A percentile compares a stretch with the other conserved stretches of the same genome.
Conservation (phyloP, 2,888 invertebrate species). For the Sisyra terminalis region DNA sequence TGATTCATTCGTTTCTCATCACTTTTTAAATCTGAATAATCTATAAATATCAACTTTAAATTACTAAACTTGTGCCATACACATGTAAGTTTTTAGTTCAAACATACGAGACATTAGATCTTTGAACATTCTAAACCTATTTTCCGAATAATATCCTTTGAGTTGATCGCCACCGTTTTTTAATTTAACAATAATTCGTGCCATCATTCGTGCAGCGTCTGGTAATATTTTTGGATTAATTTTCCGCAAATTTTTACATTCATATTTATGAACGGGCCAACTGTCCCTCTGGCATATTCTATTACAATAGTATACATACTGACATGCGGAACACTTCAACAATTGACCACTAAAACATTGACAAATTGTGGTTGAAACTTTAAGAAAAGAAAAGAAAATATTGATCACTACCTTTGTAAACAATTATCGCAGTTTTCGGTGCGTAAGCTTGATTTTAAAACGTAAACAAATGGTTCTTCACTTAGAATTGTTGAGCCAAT, state of each 20-base stretch:
- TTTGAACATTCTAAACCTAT: constrained; percentile 57
- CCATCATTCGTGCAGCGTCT: constrained; percentile 66
- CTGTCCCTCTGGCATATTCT: constrained; percentile 62
- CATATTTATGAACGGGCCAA: constrained; percentile 69
- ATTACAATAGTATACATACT: constrained; percentile 70
- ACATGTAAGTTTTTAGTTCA: too few relatives aligned
- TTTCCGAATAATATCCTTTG: constrained; percentile 51
- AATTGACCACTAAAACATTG: constrained; percentile 43
- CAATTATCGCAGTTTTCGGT: constrained; percentile 62
- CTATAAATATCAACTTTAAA: constrained; percentile 30
- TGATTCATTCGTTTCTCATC: constrained; percentile 64
- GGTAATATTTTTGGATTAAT: constrained; percentile 57
- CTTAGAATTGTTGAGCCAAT: constrained; percentile 50
- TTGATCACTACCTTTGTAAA: constrained; percentile 45
- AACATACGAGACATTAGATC: constrained; percentile 83
- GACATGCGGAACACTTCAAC: constrained; percentile 68
- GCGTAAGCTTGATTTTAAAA: constrained; percentile 51
- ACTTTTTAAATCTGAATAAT: constrained; percentile 63
- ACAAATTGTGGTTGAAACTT: constrained; percentile 4
- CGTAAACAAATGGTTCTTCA: constrained; percentile 61
- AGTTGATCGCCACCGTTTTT: constrained; percentile 48
- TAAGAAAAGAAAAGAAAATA: constrained; percentile 5
- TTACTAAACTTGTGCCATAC: too few relatives aligned
- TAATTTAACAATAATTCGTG: constrained; percentile 54
- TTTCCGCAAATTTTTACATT: constrained; percentile 61